Conservation (phyloP, 2,113 vertebrate species). For the Tonatia bakeri region DNA sequence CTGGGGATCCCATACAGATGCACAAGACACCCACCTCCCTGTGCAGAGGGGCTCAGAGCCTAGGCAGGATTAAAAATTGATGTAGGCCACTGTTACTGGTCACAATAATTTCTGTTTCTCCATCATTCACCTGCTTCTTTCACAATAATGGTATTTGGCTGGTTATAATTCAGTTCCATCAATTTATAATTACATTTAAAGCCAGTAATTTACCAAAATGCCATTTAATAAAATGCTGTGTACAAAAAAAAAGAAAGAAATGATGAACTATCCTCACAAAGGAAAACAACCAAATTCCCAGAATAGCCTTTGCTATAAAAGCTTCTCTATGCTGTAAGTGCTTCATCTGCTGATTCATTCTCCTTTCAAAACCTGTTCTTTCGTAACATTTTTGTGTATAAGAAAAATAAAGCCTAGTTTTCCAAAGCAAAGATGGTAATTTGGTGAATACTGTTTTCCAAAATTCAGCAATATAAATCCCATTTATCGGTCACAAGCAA, state of each 20-base stretch:
- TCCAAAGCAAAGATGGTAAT: background rate
- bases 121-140: background rate
- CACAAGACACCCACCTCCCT: rapidly evolving
- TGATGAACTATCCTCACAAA: background rate
- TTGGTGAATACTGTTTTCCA: background rate
- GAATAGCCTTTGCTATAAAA: background rate
- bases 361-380: background rate
- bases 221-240: conserved; percentile 36
- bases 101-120: background rate
- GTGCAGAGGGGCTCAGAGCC: background rate
- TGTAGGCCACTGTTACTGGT: rapidly evolving
- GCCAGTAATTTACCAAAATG: conserved; percentile 35
- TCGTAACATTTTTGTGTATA: background rate
- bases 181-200: conserved; percentile 25
- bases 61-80: background rate
- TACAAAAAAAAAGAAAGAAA: background rate
- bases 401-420: background rate
- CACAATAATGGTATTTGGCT: background rate
- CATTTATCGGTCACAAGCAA: background rate
- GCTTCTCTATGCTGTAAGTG: background rate
- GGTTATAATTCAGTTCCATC: conserved; percentile 1
- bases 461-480: background rate
- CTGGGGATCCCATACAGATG: rapidly evolving
- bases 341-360: background rate
- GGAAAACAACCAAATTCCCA: conserved; percentile 22